Percentiles rank a stretch among this genome's conserved stretches.
Conservation (phyloP, 2,113 vertebrate genomes). For the Atrichornis clamosus region DNA sequence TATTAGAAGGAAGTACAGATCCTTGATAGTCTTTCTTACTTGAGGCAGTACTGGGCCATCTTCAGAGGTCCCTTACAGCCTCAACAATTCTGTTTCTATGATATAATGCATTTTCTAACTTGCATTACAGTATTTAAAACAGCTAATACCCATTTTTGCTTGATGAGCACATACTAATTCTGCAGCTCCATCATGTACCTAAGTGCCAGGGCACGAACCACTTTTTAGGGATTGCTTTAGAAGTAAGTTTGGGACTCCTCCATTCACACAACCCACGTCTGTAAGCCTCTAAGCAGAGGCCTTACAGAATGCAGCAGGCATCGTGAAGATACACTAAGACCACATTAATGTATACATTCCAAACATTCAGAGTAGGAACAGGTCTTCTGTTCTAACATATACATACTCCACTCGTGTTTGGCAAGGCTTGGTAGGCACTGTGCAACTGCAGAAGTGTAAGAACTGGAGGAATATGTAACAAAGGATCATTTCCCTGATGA, state of each 20-base stretch:
- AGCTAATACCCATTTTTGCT: background rate
- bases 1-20: background rate
- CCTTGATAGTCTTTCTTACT: background rate
- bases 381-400: background rate
- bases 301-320: background rate
- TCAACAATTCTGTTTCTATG: background rate
- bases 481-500: constrained; percentile 73
- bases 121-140: background rate
- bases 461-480: constrained; percentile 83
- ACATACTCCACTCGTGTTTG: constrained; percentile 80
- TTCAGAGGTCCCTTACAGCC: background rate
- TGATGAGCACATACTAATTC: no score
- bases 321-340: background rate
- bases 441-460: constrained; percentile 78
- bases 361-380: background rate
- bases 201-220: background rate
- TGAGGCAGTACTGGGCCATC: background rate
- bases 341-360: background rate
- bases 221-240: background rate
- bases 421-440: constrained; percentile 54
- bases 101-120: no score
- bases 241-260: background rate
- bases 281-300: background rate
- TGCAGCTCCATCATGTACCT: background rate
- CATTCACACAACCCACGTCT: background rate